Evolutionary conservation across 1,140 invertebrate genomes (phyloP), one percentile per base, ranked within the genome.

Genomic region (Heliconius hewitsoni): DNA sequence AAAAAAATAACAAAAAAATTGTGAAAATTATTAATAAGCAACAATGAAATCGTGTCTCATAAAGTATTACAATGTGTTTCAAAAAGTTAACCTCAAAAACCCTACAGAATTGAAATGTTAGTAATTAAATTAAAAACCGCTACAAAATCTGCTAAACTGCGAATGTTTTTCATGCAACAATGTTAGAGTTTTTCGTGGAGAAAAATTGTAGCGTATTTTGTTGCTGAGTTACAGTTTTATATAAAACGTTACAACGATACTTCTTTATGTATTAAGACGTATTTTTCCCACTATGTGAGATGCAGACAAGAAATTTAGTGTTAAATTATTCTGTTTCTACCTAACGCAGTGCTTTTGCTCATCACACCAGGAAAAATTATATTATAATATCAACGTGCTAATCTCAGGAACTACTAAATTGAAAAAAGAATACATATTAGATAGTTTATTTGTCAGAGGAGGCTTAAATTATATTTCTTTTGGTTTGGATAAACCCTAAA

Each of bases 81-180:
- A 60, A 4, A 60, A 60, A 60, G 57, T 60, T 60, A 60, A 60
- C 57, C 57, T 71, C 39, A 34, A 71, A 37, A 71, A n/a, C 70
- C 19, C 70, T 71, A 16, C 37, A 71, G 70, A 34, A 37, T 34
- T 39, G 70, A 71, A 71, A 37, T 37, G 37, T 71, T 46, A 71
- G 70, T 71, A 71, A 39, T 71, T 71, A 39, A 77, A 77, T 71
- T 52, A 50, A 72, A 77, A 73, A 72, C 71, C 18, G 71, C 76
- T 34, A 77, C 23, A 73, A 77, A 77, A 77, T 77, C 76, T 77
- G 76, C 71, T 77, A 57, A 77, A 77, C 70, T 71, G 23, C 71
- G 70, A 76, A 57, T 73, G 76, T 77, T 77, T 73, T 77, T 57
- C 71, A 73, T 55, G 18, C 70, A 34, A 77, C 76, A 77, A 77